Base-by-base conservation (phyloP, 2,797 vertebrate species). In the Neoniphon sammara region DNA sequence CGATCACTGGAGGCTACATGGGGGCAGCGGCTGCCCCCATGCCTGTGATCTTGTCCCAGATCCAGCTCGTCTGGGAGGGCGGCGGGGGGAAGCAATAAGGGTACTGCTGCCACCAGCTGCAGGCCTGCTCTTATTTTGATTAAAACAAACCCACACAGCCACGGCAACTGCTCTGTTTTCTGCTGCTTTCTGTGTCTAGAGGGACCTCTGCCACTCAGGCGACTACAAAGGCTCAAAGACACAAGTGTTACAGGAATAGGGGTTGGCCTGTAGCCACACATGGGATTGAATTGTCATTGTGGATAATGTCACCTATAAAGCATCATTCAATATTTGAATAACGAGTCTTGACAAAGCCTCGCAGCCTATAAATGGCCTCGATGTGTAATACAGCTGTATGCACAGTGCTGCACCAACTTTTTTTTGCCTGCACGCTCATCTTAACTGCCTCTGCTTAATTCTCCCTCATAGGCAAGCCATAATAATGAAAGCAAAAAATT, bases 241-340 rank as follows among this genome's bases (percentile, higher is more conserved):
- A 77, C 77, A 30, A 85, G 82, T 70, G 86, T 83, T 85, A 31
- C 49, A 12, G 46, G 79, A 86, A 82, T 70, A 64, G 64, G 76
- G 91, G 80, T 83, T 81, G 79, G 87, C 91, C 91, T 54, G 73
- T 81, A 90, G 91, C 84, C 76, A 86, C 78, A 77, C 70, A 86
- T 80, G 80, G 75, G 87, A 92, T 91, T 90, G 91, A 90, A 91
- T 90, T 93, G 92, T 92, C 93, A 92, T 91, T 86, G 91, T 88
- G 82, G 82, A 54, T 93, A 91, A 93, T 91, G 92, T 93, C 93
- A 91, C 88, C 77, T 77, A 69, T 72, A 78, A 86, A 86, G 76
- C 88, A 70, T 92, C 92, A 91, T 79, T 91, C 91, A 87, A 78
- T 36, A 89, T 93, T 90, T 92, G 80, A 92, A 93, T 94, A 93